Conservation (phyloP, 2,888 invertebrate genomes). For the Herminia tarsipennalis region DNA sequence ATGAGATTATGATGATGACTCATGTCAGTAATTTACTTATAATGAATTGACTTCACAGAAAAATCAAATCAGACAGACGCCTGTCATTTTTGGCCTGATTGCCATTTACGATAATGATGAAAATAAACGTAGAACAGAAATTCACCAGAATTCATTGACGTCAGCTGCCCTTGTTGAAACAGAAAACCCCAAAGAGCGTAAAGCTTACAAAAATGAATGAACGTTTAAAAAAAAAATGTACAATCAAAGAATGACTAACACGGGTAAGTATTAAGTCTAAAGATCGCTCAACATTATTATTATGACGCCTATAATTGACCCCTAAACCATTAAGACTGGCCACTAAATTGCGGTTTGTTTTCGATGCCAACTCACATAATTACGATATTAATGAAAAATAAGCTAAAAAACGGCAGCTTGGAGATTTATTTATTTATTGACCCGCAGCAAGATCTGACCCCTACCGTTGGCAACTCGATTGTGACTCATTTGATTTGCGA, state of each 20-base stretch:
- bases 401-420: slow-evolving; percentile 70
- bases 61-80: too few relatives aligned
- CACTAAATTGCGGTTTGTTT: slow-evolving; percentile 79
- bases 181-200: slow-evolving; percentile 13
- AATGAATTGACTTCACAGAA: neutral
- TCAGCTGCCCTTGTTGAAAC: slow-evolving; percentile 12
- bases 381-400: slow-evolving; percentile 75
- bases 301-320: slow-evolving; percentile 82
- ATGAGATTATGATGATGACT: too few relatives aligned
- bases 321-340: slow-evolving; percentile 75
- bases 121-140: neutral
- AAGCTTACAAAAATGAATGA: slow-evolving; percentile 15
- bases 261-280: slow-evolving; percentile 49
- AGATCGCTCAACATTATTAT: slow-evolving; percentile 63
- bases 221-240: slow-evolving; percentile 37
- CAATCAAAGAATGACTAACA: slow-evolving; percentile 51
- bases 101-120: neutral
- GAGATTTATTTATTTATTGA: slow-evolving; percentile 82
- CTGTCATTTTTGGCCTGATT: too few relatives aligned
- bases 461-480: slow-evolving; percentile 53
- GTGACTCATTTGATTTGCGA: slow-evolving; percentile 25
- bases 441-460: slow-evolving; percentile 50
- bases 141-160: slow-evolving; percentile 18
- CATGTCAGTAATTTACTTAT: neutral
- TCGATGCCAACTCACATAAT: slow-evolving; percentile 78